Evolutionary conservation across 1,140 invertebrate species (phyloP).

Genomic region (Calosoma granatense): DNA sequence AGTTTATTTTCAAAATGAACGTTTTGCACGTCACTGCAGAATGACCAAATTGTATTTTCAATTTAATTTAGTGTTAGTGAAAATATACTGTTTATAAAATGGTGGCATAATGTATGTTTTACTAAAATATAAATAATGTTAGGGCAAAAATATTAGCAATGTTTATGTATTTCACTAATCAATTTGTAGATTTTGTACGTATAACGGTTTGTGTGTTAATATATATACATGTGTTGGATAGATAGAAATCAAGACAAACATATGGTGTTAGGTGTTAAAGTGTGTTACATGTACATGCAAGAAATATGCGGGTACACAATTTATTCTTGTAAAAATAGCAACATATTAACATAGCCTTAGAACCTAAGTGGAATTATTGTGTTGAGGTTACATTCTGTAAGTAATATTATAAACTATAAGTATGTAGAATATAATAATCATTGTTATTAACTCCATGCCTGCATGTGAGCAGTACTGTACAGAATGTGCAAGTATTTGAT

Average conservation of each 20-base stretch:
- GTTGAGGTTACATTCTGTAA: background rate
- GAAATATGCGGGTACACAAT: no score
- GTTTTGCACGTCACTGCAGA: background rate
- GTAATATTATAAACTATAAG: background rate
- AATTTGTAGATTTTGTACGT: background rate
- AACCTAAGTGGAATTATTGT: no score
- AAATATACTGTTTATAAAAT: background rate
- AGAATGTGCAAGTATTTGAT: no score
- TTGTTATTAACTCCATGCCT: no score
- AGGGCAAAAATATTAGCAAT: background rate
- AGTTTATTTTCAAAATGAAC: background rate
- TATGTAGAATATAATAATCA: background rate
- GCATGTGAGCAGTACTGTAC: no score
- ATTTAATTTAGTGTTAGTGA: background rate
- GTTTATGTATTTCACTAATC: background rate
- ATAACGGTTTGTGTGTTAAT: background rate
- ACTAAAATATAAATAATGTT: background rate
- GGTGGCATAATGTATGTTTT: no score
- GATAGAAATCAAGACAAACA: background rate
- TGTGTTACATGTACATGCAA: no score
- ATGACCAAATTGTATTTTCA: background rate
- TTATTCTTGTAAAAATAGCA: no score
- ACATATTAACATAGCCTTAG: no score
- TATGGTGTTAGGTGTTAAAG: no score
- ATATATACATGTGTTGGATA: background rate